Percentiles rank a stretch among this genome's conserved stretches.
Evolutionary conservation across 2,113 vertebrate genomes (phyloP).

Genomic region (Carlito syrichta): DNA sequence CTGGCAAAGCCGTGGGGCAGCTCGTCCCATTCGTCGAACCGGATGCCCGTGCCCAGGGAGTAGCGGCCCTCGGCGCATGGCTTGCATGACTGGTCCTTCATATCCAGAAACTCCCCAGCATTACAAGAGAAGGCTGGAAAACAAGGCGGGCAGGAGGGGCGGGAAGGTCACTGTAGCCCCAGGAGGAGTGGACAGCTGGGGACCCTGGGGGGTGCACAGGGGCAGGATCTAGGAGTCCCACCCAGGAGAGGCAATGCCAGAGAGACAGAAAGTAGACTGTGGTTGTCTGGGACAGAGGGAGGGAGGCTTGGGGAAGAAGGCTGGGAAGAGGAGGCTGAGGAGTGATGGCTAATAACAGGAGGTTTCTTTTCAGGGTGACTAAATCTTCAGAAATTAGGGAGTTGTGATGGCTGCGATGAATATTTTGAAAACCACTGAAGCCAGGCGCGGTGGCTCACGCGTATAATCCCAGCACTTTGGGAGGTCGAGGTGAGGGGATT

Average conservation of each 20-base stretch:
- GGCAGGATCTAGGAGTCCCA: neutral
- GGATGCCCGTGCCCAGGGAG: slow-evolving; percentile 90
- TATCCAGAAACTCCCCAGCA: slow-evolving; percentile 94
- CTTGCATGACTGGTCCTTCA: slow-evolving; percentile 91
- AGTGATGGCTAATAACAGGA: neutral
- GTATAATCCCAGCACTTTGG: too few relatives aligned
- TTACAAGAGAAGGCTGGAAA: slow-evolving; percentile 93
- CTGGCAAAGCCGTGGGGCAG: slow-evolving; percentile 91
- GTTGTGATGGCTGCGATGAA: neutral
- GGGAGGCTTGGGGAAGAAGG: too few relatives aligned
- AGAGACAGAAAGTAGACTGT: neutral
- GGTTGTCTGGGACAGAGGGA: neutral
- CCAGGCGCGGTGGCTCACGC: too few relatives aligned
- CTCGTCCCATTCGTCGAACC: slow-evolving; percentile 94
- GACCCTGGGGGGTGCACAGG: neutral
- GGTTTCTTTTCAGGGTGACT: neutral
- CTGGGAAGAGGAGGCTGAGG: neutral
- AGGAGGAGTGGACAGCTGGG: neutral
- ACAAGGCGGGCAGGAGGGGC: neutral
- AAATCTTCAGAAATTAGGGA: neutral
- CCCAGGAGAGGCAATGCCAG: neutral
- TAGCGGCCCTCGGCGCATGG: slow-evolving; percentile 91
- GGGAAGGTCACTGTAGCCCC: neutral
- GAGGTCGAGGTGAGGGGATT: too few relatives aligned
- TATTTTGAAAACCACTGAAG: neutral